phyloP scores from a whole-genome alignment of 2,888 invertebrate genomes.

The Slavum lentiscoides region DNA sequence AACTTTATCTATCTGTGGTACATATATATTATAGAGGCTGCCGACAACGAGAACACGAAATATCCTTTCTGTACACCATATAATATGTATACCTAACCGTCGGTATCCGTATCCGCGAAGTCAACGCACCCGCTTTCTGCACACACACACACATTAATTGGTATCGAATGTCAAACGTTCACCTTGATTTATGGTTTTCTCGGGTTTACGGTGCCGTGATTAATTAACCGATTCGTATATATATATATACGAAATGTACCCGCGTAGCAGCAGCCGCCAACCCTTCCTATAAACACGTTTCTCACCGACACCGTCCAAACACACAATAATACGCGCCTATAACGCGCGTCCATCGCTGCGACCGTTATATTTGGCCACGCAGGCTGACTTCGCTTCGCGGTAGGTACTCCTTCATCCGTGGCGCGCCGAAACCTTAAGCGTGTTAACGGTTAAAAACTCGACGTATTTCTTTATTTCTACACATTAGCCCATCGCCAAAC shows the following conservation, averaged over 20 bases:
- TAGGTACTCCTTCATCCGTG: no score
- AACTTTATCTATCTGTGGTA: no score
- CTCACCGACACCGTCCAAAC: no score
- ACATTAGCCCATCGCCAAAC: no score
- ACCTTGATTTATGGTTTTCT: constrained; percentile 52
- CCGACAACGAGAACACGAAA: neutral
- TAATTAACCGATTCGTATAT: constrained; percentile 41
- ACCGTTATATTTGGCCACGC: no score
- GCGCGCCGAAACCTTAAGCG: no score
- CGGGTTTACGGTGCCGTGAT: constrained; percentile 46
- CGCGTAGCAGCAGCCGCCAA: neutral
- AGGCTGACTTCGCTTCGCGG: no score
- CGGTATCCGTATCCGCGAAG: constrained; percentile 10
- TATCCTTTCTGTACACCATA: neutral
- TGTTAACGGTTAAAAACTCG: no score
- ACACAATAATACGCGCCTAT: no score
- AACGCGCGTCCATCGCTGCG: no score
- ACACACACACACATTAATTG: constrained; percentile 17
- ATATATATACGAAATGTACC: neutral
- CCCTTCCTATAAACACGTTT: no score
- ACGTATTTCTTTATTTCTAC: no score
- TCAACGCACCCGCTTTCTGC: neutral
- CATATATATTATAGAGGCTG: neutral
- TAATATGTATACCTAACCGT: neutral
- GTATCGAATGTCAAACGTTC: constrained; percentile 52